Conservation (phyloP, 2,797 vertebrate genomes). For the Melanogrammus aeglefinus region DNA sequence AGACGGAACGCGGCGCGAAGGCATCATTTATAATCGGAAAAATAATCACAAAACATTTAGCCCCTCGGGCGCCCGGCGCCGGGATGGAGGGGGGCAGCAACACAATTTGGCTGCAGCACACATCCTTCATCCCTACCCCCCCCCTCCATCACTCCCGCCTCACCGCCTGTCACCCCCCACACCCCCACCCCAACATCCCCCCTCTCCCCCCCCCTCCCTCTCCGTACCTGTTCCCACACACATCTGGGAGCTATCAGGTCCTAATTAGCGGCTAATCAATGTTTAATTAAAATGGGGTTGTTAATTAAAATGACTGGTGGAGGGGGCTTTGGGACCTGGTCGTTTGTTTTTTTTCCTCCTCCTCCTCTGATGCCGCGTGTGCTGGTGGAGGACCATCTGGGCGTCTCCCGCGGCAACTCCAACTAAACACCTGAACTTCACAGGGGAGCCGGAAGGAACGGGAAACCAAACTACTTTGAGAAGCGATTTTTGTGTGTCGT, state of each 20-base stretch:
- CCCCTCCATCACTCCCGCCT: slow-evolving; percentile 74
- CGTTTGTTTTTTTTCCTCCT: not conserved
- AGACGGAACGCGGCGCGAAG: slow-evolving; percentile 74
- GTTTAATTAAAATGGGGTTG: slow-evolving; percentile 88
- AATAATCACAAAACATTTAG: slow-evolving; percentile 67
- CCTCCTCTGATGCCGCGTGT: not conserved
- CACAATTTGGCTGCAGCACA: slow-evolving; percentile 64
- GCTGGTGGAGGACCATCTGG: slow-evolving; percentile 1
- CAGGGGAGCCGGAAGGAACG: slow-evolving; percentile 26
- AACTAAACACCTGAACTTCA: slow-evolving; percentile 39
- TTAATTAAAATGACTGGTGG: slow-evolving; percentile 81
- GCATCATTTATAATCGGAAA: slow-evolving; percentile 76
- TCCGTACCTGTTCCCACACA: slow-evolving; percentile 69
- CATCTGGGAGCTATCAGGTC: slow-evolving; percentile 80
- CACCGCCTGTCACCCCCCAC: slow-evolving; percentile 22
- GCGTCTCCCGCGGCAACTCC: slow-evolving; percentile 10
- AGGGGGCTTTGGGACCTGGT: slow-evolving; percentile 60
- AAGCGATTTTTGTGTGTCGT: no score
- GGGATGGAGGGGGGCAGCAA: slow-evolving; percentile 45
- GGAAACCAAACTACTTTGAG: no score
- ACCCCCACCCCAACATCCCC: slow-evolving; percentile 35
- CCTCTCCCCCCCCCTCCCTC: slow-evolving; percentile 46
- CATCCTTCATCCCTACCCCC: slow-evolving; percentile 71
- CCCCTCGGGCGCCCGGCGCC: slow-evolving; percentile 53
- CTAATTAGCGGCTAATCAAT: slow-evolving; percentile 90